Evolutionary conservation across 2,113 vertebrate species (phyloP).

Genomic region (Theristicus caerulescens): DNA sequence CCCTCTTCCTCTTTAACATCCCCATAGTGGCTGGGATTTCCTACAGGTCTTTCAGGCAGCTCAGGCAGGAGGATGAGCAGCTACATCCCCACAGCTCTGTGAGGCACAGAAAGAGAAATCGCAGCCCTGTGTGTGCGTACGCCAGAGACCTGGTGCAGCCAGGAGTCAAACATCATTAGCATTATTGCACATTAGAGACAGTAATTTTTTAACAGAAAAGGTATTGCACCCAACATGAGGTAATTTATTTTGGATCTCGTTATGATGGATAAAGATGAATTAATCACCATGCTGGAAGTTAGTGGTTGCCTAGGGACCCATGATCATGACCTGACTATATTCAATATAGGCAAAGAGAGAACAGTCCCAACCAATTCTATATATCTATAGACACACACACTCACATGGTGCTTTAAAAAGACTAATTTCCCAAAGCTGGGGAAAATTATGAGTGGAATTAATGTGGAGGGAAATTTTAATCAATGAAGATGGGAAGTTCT

Average conservation of each 20-base stretch:
- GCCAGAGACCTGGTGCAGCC: neutral
- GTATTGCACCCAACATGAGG: conserved; percentile 25
- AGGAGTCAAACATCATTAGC: neutral
- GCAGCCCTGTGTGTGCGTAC: fast-evolving
- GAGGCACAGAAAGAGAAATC: neutral
- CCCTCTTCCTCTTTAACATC: neutral
- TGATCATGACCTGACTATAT: conserved; percentile 41
- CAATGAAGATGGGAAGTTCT: neutral
- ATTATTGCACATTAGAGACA: neutral
- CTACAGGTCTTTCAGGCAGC: neutral
- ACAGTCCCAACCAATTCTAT: neutral
- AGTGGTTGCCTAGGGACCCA: conserved; percentile 45
- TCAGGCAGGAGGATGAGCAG: neutral
- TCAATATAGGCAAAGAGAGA: conserved; percentile 19
- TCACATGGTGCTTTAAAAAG: neutral
- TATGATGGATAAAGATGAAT: conserved; percentile 50
- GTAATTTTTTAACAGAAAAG: conserved; percentile 4
- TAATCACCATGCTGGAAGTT: conserved; percentile 29
- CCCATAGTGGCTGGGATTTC: neutral
- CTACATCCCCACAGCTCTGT: fast-evolving
- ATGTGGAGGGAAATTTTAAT: conserved; percentile 28
- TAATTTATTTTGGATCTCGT: conserved; percentile 19
- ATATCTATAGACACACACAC: neutral
- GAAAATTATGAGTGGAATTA: conserved; percentile 12
- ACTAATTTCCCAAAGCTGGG: conserved; percentile 25